Conservation (phyloP, 2,888 invertebrate species). For the Drosophila vallismaia region DNA sequence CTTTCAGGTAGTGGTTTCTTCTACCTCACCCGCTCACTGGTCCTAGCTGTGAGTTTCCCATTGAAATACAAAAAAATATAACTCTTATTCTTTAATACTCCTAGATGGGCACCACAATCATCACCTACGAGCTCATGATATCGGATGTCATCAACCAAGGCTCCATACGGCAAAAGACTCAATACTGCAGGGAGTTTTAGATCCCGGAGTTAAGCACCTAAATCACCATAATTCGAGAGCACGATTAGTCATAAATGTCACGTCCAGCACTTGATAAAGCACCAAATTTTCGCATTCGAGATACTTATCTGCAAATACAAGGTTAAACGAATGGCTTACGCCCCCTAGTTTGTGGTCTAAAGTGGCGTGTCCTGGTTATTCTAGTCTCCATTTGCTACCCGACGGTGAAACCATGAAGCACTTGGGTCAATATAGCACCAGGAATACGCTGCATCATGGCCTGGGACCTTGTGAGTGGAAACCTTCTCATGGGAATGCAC, state of each 20-base stretch:
- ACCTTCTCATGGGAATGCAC: background rate
- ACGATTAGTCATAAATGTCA: conserved; percentile 44
- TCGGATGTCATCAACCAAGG: conserved; percentile 83
- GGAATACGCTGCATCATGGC: conserved; percentile 84
- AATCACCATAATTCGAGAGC: conserved; percentile 14
- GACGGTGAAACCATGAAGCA: conserved; percentile 56
- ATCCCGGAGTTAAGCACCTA: conserved; percentile 6
- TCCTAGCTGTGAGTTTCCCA: conserved; percentile 70
- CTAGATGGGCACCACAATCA: conserved; percentile 86
- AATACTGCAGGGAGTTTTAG: conserved; percentile 67
- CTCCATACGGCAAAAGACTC: conserved; percentile 69
- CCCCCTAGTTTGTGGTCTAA: conserved; percentile 18
- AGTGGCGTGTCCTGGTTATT: conserved; percentile 13
- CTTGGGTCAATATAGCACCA: conserved; percentile 29
- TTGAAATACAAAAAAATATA: no score
- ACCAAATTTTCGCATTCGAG: conserved; percentile 24
- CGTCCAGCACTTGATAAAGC: conserved; percentile 24
- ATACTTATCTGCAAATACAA: conserved; percentile 52
- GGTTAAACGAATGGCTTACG: conserved; percentile 41
- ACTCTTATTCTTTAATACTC: background rate
- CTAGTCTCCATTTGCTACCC: conserved; percentile 28
- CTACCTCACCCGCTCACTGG: conserved; percentile 79
- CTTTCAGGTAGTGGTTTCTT: conserved; percentile 81
- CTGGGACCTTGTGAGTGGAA: conserved; percentile 84
- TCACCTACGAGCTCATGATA: conserved; percentile 88